These are phyloP conservation scores for Periparus ater DNA, from an alignment of 2,797 vertebrate species.

Conservation along the genomic window DNA sequence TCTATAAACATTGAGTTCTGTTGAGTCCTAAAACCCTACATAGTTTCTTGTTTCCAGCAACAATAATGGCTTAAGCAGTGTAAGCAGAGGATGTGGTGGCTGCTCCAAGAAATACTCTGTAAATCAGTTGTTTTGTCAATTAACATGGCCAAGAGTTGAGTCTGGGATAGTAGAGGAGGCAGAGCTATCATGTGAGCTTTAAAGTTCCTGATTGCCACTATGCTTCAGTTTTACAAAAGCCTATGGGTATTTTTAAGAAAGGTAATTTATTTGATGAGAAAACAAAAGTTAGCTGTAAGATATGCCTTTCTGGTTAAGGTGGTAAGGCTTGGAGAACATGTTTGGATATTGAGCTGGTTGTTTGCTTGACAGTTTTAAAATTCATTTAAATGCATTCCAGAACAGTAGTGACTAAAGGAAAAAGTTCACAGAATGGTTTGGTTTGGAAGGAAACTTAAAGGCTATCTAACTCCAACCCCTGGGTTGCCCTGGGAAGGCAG, in stretches of 20 bases:
- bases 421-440: background rate
- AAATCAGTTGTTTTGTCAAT: background rate
- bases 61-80: background rate
- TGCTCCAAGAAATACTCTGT: background rate
- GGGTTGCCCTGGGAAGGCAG: background rate
- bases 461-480: background rate
- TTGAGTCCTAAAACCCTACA: background rate
- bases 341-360: background rate
- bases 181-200: background rate
- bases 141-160: background rate
- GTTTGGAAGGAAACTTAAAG: background rate
- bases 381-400: conserved; percentile 2
- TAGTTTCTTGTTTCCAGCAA: background rate
- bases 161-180: background rate
- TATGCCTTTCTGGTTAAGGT: background rate
- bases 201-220: background rate
- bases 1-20: background rate
- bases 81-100: background rate
- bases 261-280: background rate
- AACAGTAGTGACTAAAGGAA: background rate
- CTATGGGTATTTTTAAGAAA: background rate
- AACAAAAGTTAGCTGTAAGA: background rate
- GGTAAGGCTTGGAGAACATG: background rate
- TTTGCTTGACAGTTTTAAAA: background rate
- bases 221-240: background rate